phyloP scores from a whole-genome alignment of 2,888 invertebrate genomes.

The Epiblema foenella region DNA sequence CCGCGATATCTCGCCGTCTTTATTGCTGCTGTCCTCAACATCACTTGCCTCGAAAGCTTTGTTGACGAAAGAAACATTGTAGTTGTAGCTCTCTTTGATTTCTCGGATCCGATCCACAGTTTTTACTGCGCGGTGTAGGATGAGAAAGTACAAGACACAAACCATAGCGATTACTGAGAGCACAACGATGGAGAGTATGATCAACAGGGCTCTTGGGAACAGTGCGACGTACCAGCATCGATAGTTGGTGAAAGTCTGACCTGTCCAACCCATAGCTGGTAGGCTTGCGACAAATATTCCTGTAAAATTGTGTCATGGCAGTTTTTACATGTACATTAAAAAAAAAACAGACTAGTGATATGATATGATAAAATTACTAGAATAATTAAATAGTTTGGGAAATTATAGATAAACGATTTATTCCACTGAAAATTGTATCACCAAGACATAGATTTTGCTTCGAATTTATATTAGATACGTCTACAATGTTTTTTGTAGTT shows the following conservation, averaged over 20 bases:
- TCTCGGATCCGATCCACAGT: slow-evolving; percentile 79
- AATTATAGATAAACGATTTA: no score
- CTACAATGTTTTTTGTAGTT: no score
- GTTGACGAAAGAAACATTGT: slow-evolving; percentile 55
- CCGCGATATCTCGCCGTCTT: slow-evolving; percentile 48
- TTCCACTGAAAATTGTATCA: no score
- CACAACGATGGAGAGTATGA: slow-evolving; percentile 78
- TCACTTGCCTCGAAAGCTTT: slow-evolving; percentile 58
- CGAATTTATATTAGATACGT: not conserved
- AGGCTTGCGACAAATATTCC: slow-evolving; percentile 64
- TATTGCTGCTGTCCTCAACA: slow-evolving; percentile 49
- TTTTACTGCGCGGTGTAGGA: slow-evolving; percentile 81
- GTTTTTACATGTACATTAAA: not conserved
- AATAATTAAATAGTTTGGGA: not conserved
- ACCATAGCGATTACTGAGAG: slow-evolving; percentile 71
- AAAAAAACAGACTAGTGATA: not conserved
- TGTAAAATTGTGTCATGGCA: slow-evolving; percentile 49
- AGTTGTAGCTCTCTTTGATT: slow-evolving; percentile 58
- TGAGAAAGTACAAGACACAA: slow-evolving; percentile 80
- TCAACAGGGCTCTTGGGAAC: slow-evolving; percentile 79
- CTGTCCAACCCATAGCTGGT: slow-evolving; percentile 71
- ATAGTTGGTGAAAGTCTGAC: slow-evolving; percentile 77
- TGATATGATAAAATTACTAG: not conserved
- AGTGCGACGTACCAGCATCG: slow-evolving; percentile 85
- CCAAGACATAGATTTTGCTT: slow-evolving; percentile 3